Percentiles rank a stretch among this genome's conserved stretches.
Conservation (phyloP, 2,888 invertebrate species). For the Cryptops parisi region DNA sequence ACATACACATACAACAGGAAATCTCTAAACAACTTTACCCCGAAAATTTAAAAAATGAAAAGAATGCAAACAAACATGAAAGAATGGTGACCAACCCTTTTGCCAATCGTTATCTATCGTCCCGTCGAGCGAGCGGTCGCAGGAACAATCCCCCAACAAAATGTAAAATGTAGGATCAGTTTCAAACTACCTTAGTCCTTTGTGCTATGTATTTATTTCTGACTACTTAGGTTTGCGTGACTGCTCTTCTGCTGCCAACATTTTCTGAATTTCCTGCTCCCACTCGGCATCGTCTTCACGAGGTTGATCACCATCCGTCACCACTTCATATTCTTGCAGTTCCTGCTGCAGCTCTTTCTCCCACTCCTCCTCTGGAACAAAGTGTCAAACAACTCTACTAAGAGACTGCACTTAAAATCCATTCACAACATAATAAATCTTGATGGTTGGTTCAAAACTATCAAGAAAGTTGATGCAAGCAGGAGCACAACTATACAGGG, state of each 20-base stretch:
- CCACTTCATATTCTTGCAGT: slow-evolving; percentile 87
- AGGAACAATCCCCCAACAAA: too few species aligned
- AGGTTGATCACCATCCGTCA: slow-evolving; percentile 34
- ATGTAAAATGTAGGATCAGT: too few species aligned
- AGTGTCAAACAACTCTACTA: slow-evolving; percentile 6
- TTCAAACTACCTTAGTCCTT: too few species aligned
- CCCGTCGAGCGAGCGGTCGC: too few species aligned
- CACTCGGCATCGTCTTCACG: slow-evolving; percentile 37
- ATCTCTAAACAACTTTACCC: too few species aligned
- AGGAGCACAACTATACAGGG: too few species aligned
- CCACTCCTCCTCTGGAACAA: slow-evolving; percentile 65
- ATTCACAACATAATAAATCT: background rate
- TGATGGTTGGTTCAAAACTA: background rate
- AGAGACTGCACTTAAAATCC: background rate
- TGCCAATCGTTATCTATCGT: too few species aligned
- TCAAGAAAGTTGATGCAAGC: too few species aligned
- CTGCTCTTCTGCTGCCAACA: slow-evolving; percentile 41
- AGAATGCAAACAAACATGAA: too few species aligned
- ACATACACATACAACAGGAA: too few species aligned
- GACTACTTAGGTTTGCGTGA: background rate
- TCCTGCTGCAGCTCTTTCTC: slow-evolving; percentile 91
- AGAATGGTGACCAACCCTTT: too few species aligned
- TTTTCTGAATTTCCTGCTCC: slow-evolving; percentile 55
- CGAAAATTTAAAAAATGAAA: too few species aligned
- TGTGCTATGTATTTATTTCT: background rate